phyloP scores from a whole-genome alignment of 2,797 vertebrate species.

The Micrastur ruficollis region DNA sequence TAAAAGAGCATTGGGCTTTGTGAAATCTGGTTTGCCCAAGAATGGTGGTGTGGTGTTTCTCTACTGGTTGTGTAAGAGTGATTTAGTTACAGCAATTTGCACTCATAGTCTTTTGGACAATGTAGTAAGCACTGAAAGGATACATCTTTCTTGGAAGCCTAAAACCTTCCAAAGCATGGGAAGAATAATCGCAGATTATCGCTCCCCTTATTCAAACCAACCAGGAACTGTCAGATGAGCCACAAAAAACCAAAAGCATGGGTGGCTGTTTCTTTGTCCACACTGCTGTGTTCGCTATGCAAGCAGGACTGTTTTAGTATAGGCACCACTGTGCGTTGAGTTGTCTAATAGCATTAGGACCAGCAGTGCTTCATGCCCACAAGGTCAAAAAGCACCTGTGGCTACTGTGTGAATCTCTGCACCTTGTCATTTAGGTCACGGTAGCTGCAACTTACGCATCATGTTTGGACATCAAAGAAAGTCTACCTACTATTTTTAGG shows the following conservation, averaged over 20 bases:
- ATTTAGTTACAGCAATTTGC: not conserved
- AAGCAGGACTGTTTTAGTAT: not conserved
- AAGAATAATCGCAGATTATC: not conserved
- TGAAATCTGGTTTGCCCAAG: not conserved
- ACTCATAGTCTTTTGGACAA: not conserved
- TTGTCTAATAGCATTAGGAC: not conserved
- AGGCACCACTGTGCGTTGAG: not conserved
- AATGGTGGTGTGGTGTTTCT: not conserved
- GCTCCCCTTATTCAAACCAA: not conserved
- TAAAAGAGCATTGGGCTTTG: not conserved
- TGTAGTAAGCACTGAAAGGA: not conserved
- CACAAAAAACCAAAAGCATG: not conserved
- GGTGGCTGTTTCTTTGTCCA: not conserved
- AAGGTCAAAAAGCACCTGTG: not conserved
- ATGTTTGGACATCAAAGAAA: not conserved
- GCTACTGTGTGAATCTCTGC: not conserved
- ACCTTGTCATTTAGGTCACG: not conserved
- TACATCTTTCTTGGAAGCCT: not conserved
- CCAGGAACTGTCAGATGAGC: not conserved
- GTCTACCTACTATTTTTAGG: not conserved
- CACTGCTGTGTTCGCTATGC: not conserved
- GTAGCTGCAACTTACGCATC: not conserved
- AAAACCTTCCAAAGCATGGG: not conserved
- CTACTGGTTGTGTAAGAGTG: not conserved
- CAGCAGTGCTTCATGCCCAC: not conserved